A percentile compares a stretch with the other conserved stretches of the same genome.
Conservation (phyloP, 2,888 invertebrate species). For the Pachydiplax longipennis region DNA sequence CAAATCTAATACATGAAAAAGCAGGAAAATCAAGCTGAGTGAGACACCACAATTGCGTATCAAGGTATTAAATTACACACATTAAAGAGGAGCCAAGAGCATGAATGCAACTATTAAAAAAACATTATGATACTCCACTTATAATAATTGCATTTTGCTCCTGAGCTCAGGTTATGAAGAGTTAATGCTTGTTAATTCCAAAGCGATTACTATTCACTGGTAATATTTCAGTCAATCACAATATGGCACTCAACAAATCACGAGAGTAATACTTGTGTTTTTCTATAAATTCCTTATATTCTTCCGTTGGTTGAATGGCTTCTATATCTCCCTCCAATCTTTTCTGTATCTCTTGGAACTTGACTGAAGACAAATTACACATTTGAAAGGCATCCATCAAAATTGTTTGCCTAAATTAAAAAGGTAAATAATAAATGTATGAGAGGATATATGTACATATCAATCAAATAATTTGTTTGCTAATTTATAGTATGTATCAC, state of each 20-base stretch:
- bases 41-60: too few relatives aligned
- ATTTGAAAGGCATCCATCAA: constrained; percentile 80
- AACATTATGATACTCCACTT: too few relatives aligned
- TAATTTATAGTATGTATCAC: neutral
- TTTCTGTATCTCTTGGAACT: constrained; percentile 80
- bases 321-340: constrained; percentile 79
- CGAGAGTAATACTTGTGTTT: constrained; percentile 75
- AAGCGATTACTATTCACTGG: constrained; percentile 54
- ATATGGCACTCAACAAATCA: too few relatives aligned
- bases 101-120: too few relatives aligned
- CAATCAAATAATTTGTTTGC: neutral
- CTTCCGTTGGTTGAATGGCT: constrained; percentile 81
- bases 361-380: constrained; percentile 80
- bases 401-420: constrained; percentile 73
- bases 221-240: too few relatives aligned
- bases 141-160: too few relatives aligned
- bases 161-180: too few relatives aligned
- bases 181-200: neutral
- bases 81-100: too few relatives aligned
- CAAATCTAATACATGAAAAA: too few relatives aligned
- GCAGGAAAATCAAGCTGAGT: too few relatives aligned
- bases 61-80: too few relatives aligned
- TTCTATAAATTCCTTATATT: constrained; percentile 88
- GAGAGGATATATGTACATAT: neutral
- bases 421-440: constrained; percentile 33